These are phyloP conservation scores for Pandemis heparana DNA, from an alignment of 2,888 invertebrate genomes.

Conservation along the genomic window DNA sequence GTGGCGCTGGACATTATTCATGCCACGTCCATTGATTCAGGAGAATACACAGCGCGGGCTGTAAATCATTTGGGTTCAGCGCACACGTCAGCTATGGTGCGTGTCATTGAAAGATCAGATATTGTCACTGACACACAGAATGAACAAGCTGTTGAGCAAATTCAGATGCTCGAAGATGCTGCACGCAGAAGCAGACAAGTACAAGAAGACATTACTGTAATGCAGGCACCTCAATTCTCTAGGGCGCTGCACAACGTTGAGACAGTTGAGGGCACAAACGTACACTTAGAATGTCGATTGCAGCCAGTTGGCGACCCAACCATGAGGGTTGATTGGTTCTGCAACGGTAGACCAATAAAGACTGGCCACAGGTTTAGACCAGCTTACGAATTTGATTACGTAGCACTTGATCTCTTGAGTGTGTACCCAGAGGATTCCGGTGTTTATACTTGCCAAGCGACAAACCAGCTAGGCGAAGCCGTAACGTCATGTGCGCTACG, in stretches of 20 bases:
- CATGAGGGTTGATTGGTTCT: slow-evolving; percentile 98
- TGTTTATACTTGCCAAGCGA: slow-evolving; percentile 97
- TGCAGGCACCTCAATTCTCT: slow-evolving; percentile 95
- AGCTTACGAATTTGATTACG: slow-evolving; percentile 98
- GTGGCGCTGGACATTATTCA: slow-evolving; percentile 98
- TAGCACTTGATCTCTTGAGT: slow-evolving; percentile 97
- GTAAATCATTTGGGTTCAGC: slow-evolving; percentile 97
- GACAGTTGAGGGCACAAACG: slow-evolving; percentile 95
- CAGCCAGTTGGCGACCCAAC: slow-evolving; percentile 96
- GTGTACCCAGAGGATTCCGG: slow-evolving; percentile 99
- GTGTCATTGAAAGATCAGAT: slow-evolving; percentile 93
- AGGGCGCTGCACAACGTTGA: slow-evolving; percentile 95
- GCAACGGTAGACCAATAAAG: slow-evolving; percentile 96
- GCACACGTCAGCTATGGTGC: slow-evolving; percentile 95
- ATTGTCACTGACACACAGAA: slow-evolving; percentile 96
- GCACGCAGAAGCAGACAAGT: slow-evolving; percentile 89
- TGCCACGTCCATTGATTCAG: slow-evolving; percentile 96
- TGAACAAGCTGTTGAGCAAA: slow-evolving; percentile 96
- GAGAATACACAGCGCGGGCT: slow-evolving; percentile 97
- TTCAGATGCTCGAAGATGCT: slow-evolving; percentile 94
- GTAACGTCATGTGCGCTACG: slow-evolving; percentile 96
- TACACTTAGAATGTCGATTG: slow-evolving; percentile 95
- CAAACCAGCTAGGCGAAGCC: slow-evolving; percentile 97
- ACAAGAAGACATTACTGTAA: slow-evolving; percentile 92
- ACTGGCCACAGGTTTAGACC: slow-evolving; percentile 98